Conservation (phyloP, 1,140 invertebrate species). For the Parasteatoda tepidariorum region DNA sequence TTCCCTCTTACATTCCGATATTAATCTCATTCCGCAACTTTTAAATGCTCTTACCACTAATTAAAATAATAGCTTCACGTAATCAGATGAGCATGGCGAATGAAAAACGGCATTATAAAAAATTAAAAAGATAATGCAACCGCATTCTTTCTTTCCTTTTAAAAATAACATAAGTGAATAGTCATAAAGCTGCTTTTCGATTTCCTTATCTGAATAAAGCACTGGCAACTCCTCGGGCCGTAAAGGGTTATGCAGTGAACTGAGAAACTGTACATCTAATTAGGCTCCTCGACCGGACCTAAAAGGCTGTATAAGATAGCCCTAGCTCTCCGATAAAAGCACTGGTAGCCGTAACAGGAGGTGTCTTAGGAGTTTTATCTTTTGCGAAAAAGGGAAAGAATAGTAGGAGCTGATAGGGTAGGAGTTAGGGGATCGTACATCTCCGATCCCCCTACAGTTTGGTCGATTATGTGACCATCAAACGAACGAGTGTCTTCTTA, state of each 20-base stretch:
- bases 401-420: neutral
- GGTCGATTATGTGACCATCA: conserved; percentile 51
- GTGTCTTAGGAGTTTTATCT: conserved; percentile 39
- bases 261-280: conserved; percentile 38
- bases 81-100: neutral
- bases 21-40: too few species aligned
- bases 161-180: neutral
- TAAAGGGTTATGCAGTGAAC: neutral
- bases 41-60: neutral
- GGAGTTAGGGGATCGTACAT: neutral
- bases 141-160: neutral
- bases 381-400: conserved; percentile 13
- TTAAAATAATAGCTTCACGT: neutral
- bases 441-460: neutral
- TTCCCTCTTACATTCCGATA: too few species aligned
- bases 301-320: conserved; percentile 16
- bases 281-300: conserved; percentile 31
- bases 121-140: neutral
- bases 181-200: neutral
- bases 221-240: neutral
- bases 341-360: conserved; percentile 20
- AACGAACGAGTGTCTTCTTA: conserved; percentile 10
- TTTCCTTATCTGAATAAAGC: conserved; percentile 12
- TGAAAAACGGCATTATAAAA: neutral
- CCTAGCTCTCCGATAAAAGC: conserved; percentile 24